Percentiles rank a stretch among this genome's conserved stretches.
These are phyloP conservation scores for Mystacornis crossleyi DNA, from an alignment of 2,113 vertebrate genomes.

Conservation along the genomic window DNA sequence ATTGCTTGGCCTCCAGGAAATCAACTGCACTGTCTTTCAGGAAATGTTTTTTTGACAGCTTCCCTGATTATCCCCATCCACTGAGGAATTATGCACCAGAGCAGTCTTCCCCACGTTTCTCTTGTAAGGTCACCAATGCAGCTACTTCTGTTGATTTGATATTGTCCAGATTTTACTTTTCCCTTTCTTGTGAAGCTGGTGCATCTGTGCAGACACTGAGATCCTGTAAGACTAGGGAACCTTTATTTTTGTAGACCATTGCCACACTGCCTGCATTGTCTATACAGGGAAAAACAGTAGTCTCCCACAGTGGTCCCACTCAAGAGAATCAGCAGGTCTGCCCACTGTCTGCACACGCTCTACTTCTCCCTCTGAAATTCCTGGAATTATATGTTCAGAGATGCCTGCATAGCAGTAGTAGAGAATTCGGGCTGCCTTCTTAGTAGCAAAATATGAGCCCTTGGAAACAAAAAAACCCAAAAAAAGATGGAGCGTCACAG, in stretches of 20 bases:
- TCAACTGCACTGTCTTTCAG: neutral
- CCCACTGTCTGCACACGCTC: neutral
- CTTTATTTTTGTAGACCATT: neutral
- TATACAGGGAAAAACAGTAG: neutral
- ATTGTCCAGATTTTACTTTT: neutral
- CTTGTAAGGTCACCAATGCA: neutral
- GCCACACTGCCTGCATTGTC: neutral
- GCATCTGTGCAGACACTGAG: neutral
- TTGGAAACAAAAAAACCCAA: neutral
- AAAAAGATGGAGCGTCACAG: rapidly evolving
- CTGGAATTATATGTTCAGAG: neutral
- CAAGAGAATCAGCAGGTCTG: neutral
- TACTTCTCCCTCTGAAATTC: neutral
- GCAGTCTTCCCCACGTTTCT: neutral
- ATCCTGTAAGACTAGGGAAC: neutral
- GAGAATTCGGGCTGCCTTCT: neutral
- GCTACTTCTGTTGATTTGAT: neutral
- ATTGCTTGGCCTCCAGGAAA: neutral
- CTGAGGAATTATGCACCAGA: neutral
- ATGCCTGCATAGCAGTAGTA: neutral
- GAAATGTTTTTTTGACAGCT: conserved; percentile 24
- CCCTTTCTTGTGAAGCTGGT: neutral
- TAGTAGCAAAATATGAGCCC: neutral
- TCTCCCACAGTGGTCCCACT: neutral
- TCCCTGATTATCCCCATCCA: neutral